Conservation (phyloP, 2,797 vertebrate species). For the Coranthus polyacanthus region DNA sequence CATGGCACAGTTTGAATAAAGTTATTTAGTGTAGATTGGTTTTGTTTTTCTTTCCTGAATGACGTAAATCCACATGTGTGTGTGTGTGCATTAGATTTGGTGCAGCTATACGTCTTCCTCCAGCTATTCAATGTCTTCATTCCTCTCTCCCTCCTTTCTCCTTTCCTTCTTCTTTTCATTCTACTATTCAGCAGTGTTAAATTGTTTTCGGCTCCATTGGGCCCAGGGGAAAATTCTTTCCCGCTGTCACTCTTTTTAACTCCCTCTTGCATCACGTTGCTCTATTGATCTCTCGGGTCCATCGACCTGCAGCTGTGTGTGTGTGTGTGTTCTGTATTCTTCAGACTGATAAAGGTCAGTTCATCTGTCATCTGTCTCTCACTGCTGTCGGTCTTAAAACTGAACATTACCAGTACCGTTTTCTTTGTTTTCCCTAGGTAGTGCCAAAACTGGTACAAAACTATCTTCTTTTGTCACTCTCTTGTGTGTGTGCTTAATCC, state of each 20-base stretch:
- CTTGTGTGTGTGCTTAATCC: constrained; percentile 17
- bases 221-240: constrained; percentile 47
- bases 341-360: constrained; percentile 67
- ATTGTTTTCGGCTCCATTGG: constrained; percentile 59
- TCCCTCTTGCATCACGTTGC: constrained; percentile 51
- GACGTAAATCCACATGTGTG: constrained; percentile 26
- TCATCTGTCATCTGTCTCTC: constrained; percentile 58
- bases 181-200: constrained; percentile 37
- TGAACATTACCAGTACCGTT: constrained; percentile 9
- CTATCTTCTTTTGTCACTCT: not conserved
- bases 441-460: constrained; percentile 8
- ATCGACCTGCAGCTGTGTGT: constrained; percentile 40
- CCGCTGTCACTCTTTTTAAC: constrained; percentile 62
- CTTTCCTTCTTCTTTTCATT: constrained; percentile 24
- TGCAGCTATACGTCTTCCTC: constrained; percentile 30
- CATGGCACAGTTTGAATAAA: constrained; percentile 18
- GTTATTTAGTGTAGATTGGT: constrained; percentile 38
- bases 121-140: constrained; percentile 14
- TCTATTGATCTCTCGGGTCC: constrained; percentile 69
- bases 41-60: constrained; percentile 27
- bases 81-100: constrained; percentile 26
- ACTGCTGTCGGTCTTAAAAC: constrained; percentile 30
- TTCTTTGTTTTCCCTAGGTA: constrained; percentile 11
- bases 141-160: constrained; percentile 8
- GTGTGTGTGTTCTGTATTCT: constrained; percentile 49